phyloP scores from a whole-genome alignment of 2,888 invertebrate genomes.

The Fragum fragum region DNA sequence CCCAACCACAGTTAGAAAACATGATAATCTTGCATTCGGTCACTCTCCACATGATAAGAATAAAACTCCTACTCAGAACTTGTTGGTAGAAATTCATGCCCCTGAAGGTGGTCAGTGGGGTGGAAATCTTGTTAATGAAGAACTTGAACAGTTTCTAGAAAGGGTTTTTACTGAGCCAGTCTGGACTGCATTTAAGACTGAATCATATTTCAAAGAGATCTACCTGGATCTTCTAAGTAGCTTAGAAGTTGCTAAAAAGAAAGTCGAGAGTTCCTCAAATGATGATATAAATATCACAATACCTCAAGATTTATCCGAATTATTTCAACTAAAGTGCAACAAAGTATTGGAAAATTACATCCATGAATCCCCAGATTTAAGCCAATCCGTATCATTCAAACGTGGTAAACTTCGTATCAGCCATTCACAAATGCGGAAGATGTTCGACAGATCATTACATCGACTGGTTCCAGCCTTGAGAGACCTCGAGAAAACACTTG shows the following conservation, averaged over 20 bases:
- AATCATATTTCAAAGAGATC: not conserved
- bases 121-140: conserved; percentile 29
- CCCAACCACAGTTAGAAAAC: not conserved
- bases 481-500: not conserved
- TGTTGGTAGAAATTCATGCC: conserved; percentile 11
- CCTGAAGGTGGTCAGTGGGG: conserved; percentile 34
- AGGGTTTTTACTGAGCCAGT: conserved; percentile 4
- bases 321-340: not conserved
- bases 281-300: not conserved
- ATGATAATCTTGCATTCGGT: not conserved
- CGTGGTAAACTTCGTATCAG: not conserved
- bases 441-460: conserved; percentile 8
- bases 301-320: not conserved
- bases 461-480: not conserved
- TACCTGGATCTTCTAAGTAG: not conserved
- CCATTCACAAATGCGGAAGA: not conserved
- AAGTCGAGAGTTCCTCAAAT: not conserved
- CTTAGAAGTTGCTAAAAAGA: conserved; percentile 4
- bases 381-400: not conserved
- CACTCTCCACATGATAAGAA: not conserved
- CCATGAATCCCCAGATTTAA: not conserved
- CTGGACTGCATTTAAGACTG: not conserved
- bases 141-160: conserved; percentile 10
- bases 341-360: not conserved
- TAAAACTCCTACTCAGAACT: not conserved